Evolutionary conservation across 2,113 vertebrate species (phyloP), one percentile per base, ranked within the genome.

Genomic region (Cettia cetti): DNA sequence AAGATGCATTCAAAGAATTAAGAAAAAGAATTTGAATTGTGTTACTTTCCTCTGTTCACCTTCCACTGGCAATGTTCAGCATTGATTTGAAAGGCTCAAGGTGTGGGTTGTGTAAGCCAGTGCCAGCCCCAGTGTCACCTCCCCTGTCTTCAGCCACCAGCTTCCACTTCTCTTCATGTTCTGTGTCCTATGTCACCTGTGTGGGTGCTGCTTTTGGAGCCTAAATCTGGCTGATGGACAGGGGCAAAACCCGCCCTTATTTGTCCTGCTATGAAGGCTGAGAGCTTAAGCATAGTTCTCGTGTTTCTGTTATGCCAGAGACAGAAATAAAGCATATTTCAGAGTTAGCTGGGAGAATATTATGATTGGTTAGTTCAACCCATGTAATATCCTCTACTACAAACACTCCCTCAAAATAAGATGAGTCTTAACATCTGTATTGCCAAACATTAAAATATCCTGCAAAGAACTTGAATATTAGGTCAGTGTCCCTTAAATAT

Each of bases 171-270:
- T 35, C 40, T 90, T n/a, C 31, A 0, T 14, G 5, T 14, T 37
- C 3, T 6, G 21, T 39, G 54, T 13, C 8, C 0, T 16, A 7
- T 5, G 13, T 44, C 15, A 27, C 49, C 33, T 35, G 26, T 10
- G 44, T 24, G 42, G 89, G 79, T 2, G 28, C 19, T 85, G 70
- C 33, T 72, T 61, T 45, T 64, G 35, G 56, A 83, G n/a, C 59
- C 44, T 56, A 11, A 27, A 11, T 31, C 28, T 76, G 69, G 13
- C 52, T 71, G 59, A 6, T 3, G 53, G 15, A 31, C n/a, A 1
- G 4, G 54, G 31, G 10, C 19, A 82, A 76, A 89, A 27, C 31
- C 57, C 13, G 65, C 47, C 24, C 21, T 74, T 30, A 1, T 56
- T 42, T 56, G 39, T 33, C 50, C 68, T 57, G 54, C 42, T 71